Conservation (phyloP, 2,888 invertebrate genomes). For the Ichneumon xanthorius region DNA sequence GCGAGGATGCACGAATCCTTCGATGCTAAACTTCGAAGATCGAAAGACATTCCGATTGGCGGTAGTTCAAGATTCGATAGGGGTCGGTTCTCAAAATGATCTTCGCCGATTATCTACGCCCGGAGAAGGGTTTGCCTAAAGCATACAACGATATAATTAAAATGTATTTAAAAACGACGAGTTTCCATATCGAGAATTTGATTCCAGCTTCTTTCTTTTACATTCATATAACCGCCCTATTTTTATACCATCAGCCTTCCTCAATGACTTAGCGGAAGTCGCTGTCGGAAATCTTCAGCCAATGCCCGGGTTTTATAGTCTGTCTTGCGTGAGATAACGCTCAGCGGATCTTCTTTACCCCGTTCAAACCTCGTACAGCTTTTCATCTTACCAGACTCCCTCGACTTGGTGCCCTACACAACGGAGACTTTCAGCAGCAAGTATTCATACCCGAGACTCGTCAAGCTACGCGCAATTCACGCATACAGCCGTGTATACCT, state of each 20-base stretch:
- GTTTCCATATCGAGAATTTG: neutral
- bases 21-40: constrained; percentile 59
- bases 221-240: neutral
- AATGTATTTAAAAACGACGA: neutral
- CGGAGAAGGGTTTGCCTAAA: neutral
- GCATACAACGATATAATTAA: neutral
- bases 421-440: neutral
- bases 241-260: neutral
- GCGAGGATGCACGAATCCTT: constrained; percentile 58
- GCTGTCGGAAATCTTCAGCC: neutral
- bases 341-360: neutral
- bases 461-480: constrained; percentile 22
- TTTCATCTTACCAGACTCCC: constrained; percentile 17
- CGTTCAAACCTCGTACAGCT: neutral
- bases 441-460: constrained; percentile 3
- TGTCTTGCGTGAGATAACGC: constrained; percentile 8
- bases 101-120: neutral
- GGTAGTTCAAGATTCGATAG: neutral
- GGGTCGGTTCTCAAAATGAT: neutral
- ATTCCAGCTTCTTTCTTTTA: neutral
- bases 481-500: constrained; percentile 8
- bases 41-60: constrained; percentile 26
- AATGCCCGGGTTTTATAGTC: neutral
- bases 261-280: neutral
- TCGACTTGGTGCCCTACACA: constrained; percentile 3